These are phyloP conservation scores for Agrypnus murinus DNA, from an alignment of 2,888 invertebrate species.

Conservation along the genomic window DNA sequence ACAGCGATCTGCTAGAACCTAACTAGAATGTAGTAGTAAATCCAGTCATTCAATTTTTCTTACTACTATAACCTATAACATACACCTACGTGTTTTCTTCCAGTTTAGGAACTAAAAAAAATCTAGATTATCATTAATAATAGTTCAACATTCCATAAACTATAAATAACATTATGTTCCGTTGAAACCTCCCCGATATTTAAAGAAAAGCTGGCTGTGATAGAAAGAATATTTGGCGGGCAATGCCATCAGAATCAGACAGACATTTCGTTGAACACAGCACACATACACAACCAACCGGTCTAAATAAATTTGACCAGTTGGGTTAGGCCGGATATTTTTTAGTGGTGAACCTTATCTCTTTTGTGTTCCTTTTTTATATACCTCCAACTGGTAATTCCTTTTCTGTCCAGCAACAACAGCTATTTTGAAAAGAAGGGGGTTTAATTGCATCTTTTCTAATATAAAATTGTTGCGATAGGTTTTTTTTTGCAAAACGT, in stretches of 20 bases:
- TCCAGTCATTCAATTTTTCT: constrained; percentile 4
- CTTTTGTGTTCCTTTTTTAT: constrained; percentile 38
- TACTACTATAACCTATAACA: no score
- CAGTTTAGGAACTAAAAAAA: not conserved
- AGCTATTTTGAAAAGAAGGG: no score
- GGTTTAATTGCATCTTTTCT: no score
- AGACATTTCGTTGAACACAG: constrained; percentile 54
- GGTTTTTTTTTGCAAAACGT: no score
- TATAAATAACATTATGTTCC: constrained; percentile 40
- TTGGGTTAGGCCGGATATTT: constrained; percentile 55
- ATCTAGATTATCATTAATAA: constrained; percentile 8
- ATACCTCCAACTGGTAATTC: constrained; percentile 5
- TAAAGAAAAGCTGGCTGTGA: no score
- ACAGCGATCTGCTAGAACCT: no score
- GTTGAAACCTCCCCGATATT: constrained; percentile 50
- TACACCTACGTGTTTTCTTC: not conserved
- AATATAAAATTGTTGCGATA: no score
- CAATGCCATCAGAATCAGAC: constrained; percentile 57
- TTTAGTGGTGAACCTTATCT: constrained; percentile 48
- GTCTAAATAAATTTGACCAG: constrained; percentile 57
- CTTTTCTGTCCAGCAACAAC: not conserved
- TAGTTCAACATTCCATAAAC: not conserved
- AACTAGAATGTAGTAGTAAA: no score
- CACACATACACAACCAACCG: constrained; percentile 56
- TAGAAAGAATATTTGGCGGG: constrained; percentile 57